Evolutionary conservation across 2,888 invertebrate species (phyloP).

Genomic region (Plusia festucae): DNA sequence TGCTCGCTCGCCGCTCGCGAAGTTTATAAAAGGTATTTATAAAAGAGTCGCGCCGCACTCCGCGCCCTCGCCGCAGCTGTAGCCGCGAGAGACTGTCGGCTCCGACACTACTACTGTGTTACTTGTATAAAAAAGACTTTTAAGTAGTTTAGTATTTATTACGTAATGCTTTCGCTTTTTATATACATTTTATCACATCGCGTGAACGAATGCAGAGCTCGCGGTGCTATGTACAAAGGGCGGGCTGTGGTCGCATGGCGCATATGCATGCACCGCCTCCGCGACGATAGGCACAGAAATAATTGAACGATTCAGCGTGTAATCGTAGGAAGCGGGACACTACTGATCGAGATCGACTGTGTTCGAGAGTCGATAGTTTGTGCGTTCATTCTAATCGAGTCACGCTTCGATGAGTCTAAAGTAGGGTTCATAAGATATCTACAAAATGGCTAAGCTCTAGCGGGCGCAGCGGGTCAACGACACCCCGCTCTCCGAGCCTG

Average conservation of each 20-base stretch:
- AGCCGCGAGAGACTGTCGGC: conserved; percentile 45
- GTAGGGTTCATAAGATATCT: conserved; percentile 70
- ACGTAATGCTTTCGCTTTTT: conserved; percentile 57
- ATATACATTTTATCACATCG: conserved; percentile 84
- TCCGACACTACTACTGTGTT: conserved; percentile 57
- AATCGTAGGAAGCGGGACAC: conserved; percentile 59
- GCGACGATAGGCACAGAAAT: conserved; percentile 66
- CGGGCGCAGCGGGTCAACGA: conserved; percentile 54
- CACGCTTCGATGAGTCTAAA: conserved; percentile 62
- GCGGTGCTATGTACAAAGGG: conserved; percentile 57
- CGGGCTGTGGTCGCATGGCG: not conserved
- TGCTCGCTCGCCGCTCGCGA: conserved; percentile 1
- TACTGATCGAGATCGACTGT: conserved; percentile 48
- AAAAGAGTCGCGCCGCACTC: not conserved
- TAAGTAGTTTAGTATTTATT: conserved; percentile 64
- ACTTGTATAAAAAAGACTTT: conserved; percentile 80
- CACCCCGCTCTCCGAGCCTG: conserved; percentile 21
- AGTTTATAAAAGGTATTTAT: not conserved
- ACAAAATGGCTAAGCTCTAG: conserved; percentile 73
- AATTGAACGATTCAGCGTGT: conserved; percentile 69
- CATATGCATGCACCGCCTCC: conserved; percentile 28
- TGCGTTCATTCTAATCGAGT: conserved; percentile 73
- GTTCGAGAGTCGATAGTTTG: conserved; percentile 60
- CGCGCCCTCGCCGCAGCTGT: conserved; percentile 33
- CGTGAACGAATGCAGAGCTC: conserved; percentile 67